Conservation (phyloP, 1,140 invertebrate species). For the Drosophila navojoa region DNA sequence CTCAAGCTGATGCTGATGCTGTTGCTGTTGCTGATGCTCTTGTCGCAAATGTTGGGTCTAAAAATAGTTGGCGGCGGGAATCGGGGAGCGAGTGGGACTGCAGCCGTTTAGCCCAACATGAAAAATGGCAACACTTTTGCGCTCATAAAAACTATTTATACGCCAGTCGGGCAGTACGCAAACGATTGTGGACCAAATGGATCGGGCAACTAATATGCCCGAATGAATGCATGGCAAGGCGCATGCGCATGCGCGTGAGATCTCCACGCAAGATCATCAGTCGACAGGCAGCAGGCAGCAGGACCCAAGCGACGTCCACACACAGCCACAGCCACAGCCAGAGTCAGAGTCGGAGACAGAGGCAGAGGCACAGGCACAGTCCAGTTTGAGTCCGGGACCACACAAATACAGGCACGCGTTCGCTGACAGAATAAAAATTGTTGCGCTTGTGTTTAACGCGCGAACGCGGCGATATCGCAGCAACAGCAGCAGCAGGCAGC, state of each 20-base stretch:
- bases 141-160: conserved; percentile 81
- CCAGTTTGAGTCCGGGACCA: conserved; percentile 80
- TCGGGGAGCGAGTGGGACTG: neutral
- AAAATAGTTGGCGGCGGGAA: conserved; percentile 61
- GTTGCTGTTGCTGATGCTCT: conserved; percentile 52
- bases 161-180: conserved; percentile 21
- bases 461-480: conserved; percentile 80
- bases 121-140: conserved; percentile 82
- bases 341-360: neutral
- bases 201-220: conserved; percentile 67
- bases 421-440: conserved; percentile 84
- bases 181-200: conserved; percentile 16
- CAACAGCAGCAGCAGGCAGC: conserved; percentile 25
- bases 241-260: conserved; percentile 81
- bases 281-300: conserved; percentile 22
- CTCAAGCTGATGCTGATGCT: conserved; percentile 48
- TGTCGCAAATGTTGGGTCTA: conserved; percentile 50
- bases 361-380: conserved; percentile 23
- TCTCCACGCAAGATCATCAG: conserved; percentile 76
- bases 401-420: conserved; percentile 84
- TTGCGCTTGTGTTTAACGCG: conserved; percentile 84
- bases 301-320: conserved; percentile 30
- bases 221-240: conserved; percentile 51
- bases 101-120: conserved; percentile 56
- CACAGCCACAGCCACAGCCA: neutral